Evolutionary conservation across 1,140 invertebrate genomes (phyloP), one percentile per base, ranked within the genome.

Genomic region (Vanessa atalanta): DNA sequence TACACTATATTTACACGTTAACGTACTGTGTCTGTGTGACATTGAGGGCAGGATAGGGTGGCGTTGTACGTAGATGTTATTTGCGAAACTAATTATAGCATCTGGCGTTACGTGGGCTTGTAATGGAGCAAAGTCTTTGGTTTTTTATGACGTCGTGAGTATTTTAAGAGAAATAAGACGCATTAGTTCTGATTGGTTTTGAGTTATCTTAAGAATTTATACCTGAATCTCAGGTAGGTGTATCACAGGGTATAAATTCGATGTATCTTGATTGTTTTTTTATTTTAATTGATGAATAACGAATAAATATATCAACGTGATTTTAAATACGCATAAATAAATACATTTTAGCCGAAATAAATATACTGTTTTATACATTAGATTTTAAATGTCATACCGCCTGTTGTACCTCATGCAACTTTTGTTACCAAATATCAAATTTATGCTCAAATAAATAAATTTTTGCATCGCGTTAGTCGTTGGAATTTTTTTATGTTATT

Each of bases 1-100:
- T 79, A 81, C 68, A 77, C 67, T 78, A 63, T 84, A 65, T 64
- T 61, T 78, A 84, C 75, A 71, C 37, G 47, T 51, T 73, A 43
- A 70, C 57, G 43, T 67, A 26, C 37, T 75, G 60, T 55, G 73
- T 20, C 9, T 78, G 74, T 79, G 76, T 81, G 48, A 74, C 51
- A 77, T 78, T 57, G 73, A 76, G 79, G 79, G 74, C 74, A 68
- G n/a, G 15, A 16, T 74, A 70, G 79, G 77, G 72, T 77, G 66
- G 63, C 50, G 72, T 64, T 76, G 66, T 65, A 61, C 23, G 37
- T 65, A 37, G 66, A 31, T 72, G 71, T 55, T 65, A 43, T 73
- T 50, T 73, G 71, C 55, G 15, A 61, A 50, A 73, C 72, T 63
- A 51, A 73, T 73, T 61, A 53, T 72, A 71, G 47, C 53, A 37